Conservation (phyloP, 2,113 vertebrate genomes). For the Urocitellus parryii region DNA sequence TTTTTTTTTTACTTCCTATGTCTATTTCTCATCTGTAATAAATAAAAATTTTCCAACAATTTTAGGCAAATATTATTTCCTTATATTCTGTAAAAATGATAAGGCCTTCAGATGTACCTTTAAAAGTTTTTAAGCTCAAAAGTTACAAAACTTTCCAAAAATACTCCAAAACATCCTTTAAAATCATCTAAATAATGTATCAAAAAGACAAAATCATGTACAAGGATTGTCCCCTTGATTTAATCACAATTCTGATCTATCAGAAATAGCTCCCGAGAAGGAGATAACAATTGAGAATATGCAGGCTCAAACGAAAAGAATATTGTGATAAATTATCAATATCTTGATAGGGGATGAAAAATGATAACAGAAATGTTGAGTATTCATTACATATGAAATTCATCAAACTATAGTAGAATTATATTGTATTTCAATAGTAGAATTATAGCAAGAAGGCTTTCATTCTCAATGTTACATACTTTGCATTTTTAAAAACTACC, state of each 20-base stretch:
- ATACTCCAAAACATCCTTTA: neutral
- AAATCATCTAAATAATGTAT: neutral
- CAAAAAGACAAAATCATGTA: constrained; percentile 1
- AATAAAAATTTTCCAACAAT: neutral
- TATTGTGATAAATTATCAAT: neutral
- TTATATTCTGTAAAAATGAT: neutral
- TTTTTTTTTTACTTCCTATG: neutral
- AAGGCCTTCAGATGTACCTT: neutral
- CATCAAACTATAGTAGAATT: neutral
- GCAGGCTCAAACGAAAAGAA: neutral
- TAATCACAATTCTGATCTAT: neutral
- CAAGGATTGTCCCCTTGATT: neutral
- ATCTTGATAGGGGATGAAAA: neutral
- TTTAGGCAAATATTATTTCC: constrained; percentile 17
- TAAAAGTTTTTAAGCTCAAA: constrained; percentile 23
- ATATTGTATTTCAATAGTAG: neutral
- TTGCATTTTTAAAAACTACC: neutral
- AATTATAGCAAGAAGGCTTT: neutral
- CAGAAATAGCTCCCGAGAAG: neutral
- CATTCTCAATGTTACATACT: constrained; percentile 34
- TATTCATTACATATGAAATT: constrained; percentile 1
- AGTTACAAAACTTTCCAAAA: neutral
- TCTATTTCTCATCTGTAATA: constrained; percentile 26
- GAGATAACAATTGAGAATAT: neutral
- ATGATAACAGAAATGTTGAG: neutral